Conservation (phyloP, 2,888 invertebrate genomes). For the Neoascia interrupta region DNA sequence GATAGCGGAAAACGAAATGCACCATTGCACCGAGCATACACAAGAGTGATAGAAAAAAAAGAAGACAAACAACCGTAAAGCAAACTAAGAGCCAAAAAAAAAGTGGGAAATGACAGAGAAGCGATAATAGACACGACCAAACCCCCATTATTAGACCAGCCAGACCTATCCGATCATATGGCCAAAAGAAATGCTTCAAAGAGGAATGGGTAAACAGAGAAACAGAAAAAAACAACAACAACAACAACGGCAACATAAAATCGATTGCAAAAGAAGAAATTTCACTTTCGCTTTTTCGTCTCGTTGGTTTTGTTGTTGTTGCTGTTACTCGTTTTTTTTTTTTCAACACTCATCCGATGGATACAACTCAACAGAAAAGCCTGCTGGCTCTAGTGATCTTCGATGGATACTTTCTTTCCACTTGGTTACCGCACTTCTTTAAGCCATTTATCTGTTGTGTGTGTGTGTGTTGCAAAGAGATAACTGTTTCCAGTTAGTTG, state of each 20-base stretch:
- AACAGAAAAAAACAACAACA: conserved; percentile 10
- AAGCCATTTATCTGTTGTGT: not conserved
- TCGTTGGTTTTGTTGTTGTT: conserved; percentile 18
- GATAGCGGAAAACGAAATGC: conserved; percentile 77
- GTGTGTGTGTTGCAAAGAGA: conserved; percentile 17
- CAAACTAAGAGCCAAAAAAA: conserved; percentile 57
- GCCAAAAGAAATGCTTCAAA: conserved; percentile 24
- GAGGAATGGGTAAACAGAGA: conserved; percentile 35
- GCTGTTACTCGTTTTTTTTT: not conserved
- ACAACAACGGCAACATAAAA: conserved; percentile 23
- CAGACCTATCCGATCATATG: conserved; percentile 46
- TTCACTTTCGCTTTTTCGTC: conserved; percentile 79
- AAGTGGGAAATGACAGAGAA: conserved; percentile 46
- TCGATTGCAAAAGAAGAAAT: conserved; percentile 75
- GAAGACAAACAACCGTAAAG: conserved; percentile 44
- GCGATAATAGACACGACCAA: conserved; percentile 56
- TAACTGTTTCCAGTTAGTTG: conserved; percentile 65
- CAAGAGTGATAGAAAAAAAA: conserved; percentile 43
- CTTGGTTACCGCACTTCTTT: conserved; percentile 51
- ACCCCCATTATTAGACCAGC: conserved; percentile 12
- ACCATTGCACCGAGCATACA: conserved; percentile 37
- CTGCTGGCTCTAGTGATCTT: conserved; percentile 49
- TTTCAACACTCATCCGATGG: conserved; percentile 14
- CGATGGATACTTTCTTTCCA: conserved; percentile 67
- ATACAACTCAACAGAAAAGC: conserved; percentile 26